Evolutionary conservation across 2,113 vertebrate species (phyloP).

Genomic region (Heptranchias perlo): DNA sequence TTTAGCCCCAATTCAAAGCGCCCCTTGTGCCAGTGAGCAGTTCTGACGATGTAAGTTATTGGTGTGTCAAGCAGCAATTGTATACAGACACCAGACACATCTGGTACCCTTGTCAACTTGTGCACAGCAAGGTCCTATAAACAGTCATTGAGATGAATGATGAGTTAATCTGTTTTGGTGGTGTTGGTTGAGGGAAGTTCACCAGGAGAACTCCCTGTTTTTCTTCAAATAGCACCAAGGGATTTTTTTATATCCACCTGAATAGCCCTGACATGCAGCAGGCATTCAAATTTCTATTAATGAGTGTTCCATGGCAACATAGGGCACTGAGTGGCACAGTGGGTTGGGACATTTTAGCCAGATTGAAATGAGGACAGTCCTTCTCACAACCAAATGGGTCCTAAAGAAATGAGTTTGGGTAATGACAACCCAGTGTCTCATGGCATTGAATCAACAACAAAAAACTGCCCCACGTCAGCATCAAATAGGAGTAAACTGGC

Average conservation of each 20-base stretch:
- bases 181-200: background rate
- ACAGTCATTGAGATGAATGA: background rate
- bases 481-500: background rate
- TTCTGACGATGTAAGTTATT: background rate
- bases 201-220: background rate
- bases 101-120: background rate
- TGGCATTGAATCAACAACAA: background rate
- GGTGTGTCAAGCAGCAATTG: background rate
- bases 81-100: no score
- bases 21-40: background rate
- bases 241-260: background rate
- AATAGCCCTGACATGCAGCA: background rate
- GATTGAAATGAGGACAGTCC: background rate
- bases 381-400: background rate
- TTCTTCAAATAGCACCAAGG: background rate
- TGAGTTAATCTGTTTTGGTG: background rate
- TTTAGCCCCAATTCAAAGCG: background rate
- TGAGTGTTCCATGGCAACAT: background rate
- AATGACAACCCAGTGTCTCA: background rate
- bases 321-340: background rate
- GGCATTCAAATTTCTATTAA: background rate
- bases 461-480: background rate
- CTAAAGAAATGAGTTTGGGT: background rate
- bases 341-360: background rate
- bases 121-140: background rate